Percentiles rank a stretch among this genome's conserved stretches.
phyloP scores from a whole-genome alignment of 2,797 vertebrate genomes.

The Pitangus sulphuratus region DNA sequence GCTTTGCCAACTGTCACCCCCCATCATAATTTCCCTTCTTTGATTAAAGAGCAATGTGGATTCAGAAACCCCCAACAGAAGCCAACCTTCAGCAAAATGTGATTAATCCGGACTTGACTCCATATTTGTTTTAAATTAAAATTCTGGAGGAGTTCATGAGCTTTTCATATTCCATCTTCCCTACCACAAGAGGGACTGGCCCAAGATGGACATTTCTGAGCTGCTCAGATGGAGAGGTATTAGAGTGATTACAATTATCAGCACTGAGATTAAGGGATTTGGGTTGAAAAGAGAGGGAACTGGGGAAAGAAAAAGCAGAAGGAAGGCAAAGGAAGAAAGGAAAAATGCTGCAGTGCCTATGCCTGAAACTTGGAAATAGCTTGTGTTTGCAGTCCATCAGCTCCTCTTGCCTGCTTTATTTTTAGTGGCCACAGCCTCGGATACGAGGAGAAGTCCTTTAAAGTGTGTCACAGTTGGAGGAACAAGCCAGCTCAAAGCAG shows the following conservation, averaged over 20 bases:
- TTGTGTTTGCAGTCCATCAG: not conserved
- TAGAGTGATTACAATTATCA: slow-evolving; percentile 8
- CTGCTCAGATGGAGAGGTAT: not conserved
- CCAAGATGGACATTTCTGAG: not conserved
- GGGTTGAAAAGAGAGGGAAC: not conserved
- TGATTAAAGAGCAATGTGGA: not conserved
- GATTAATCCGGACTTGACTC: slow-evolving; percentile 49
- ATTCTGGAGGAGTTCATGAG: slow-evolving; percentile 13
- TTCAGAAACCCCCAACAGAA: not conserved
- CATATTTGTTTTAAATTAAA: slow-evolving; percentile 59
- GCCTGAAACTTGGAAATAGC: not conserved
- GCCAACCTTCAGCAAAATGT: slow-evolving; percentile 11
- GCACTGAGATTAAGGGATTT: slow-evolving; percentile 35
- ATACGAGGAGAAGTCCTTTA: not conserved
- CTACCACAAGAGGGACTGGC: not conserved
- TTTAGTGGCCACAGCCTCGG: not conserved
- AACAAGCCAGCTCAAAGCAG: not conserved
- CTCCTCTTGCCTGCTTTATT: not conserved
- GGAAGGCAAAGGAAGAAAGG: not conserved
- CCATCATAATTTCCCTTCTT: not conserved
- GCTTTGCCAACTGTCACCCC: not conserved
- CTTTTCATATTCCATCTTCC: slow-evolving; percentile 35
- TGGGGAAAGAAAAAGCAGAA: not conserved
- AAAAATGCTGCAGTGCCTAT: not conserved
- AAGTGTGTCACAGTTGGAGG: not conserved